These are phyloP conservation scores for Passer domesticus DNA, from an alignment of 2,113 vertebrate species.

Conservation along the genomic window DNA sequence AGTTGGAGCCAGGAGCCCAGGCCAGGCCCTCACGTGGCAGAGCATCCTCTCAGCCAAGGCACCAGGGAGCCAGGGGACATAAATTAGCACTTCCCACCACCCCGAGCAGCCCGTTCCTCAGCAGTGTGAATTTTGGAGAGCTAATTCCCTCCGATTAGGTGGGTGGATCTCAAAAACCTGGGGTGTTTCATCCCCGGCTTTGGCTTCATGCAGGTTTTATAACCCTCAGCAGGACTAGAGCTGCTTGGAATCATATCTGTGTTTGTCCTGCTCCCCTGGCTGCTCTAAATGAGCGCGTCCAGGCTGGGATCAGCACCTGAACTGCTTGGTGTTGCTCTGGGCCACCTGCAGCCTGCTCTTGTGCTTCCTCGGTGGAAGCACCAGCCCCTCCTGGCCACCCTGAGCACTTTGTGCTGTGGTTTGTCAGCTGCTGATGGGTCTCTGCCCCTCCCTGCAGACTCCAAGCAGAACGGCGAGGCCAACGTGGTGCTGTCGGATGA, in stretches of 20 bases:
- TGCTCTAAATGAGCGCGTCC: accelerated
- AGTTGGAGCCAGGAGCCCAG: background rate
- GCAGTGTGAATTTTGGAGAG: background rate
- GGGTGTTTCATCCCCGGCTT: background rate
- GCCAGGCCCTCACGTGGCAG: background rate
- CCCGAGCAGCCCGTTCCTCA: background rate
- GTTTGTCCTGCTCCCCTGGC: background rate
- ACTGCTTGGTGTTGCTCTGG: background rate
- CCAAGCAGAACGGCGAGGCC: conserved; percentile 95
- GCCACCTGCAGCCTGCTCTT: background rate
- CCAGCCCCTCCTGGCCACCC: background rate
- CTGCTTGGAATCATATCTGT: background rate
- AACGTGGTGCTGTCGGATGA: conserved; percentile 87
- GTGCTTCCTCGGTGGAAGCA: background rate
- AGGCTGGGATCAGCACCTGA: background rate
- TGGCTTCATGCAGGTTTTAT: background rate
- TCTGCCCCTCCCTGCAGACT: conserved; percentile 75
- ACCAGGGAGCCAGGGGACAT: background rate
- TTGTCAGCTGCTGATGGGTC: background rate
- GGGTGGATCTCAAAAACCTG: background rate
- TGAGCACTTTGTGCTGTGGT: accelerated
- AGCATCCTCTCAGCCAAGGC: background rate
- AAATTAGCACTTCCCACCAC: background rate
- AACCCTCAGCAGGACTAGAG: background rate
- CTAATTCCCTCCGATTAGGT: background rate